These are phyloP conservation scores for Rhincodon typus DNA, from an alignment of 2,797 vertebrate species.

Conservation along the genomic window DNA sequence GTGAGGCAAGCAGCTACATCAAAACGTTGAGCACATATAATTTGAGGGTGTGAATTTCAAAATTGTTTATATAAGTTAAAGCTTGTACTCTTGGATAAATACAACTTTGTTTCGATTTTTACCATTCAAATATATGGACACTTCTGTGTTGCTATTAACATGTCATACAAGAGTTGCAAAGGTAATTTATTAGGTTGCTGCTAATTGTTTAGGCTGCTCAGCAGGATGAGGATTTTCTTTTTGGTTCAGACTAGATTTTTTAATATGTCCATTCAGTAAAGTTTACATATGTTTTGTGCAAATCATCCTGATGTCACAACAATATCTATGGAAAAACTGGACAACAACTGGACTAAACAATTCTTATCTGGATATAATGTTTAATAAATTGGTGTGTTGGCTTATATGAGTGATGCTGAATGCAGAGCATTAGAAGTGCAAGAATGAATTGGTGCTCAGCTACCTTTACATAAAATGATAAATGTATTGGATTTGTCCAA, in stretches of 20 bases:
- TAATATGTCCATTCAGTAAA: neutral
- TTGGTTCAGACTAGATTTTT: neutral
- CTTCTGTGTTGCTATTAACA: neutral
- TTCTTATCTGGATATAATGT: neutral
- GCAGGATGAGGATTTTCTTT: neutral
- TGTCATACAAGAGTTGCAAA: neutral
- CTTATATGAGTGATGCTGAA: neutral
- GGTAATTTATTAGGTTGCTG: neutral
- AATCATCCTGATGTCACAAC: neutral
- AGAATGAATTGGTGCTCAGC: neutral
- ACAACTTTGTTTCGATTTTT: neutral
- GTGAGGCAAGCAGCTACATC: neutral
- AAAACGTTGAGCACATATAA: neutral
- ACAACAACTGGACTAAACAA: neutral
- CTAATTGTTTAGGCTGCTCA: slow-evolving; percentile 12
- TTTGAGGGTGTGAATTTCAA: neutral
- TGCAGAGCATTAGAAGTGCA: too few species aligned
- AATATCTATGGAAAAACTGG: neutral
- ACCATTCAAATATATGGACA: neutral
- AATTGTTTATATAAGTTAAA: neutral
- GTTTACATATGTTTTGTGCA: neutral
- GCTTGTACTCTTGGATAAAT: neutral
- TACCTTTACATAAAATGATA: neutral
- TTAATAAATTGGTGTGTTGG: neutral
- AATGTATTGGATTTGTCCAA: neutral